Base-by-base conservation (phyloP, 2,888 invertebrate genomes). In the Galerucella calmariensis region DNA sequence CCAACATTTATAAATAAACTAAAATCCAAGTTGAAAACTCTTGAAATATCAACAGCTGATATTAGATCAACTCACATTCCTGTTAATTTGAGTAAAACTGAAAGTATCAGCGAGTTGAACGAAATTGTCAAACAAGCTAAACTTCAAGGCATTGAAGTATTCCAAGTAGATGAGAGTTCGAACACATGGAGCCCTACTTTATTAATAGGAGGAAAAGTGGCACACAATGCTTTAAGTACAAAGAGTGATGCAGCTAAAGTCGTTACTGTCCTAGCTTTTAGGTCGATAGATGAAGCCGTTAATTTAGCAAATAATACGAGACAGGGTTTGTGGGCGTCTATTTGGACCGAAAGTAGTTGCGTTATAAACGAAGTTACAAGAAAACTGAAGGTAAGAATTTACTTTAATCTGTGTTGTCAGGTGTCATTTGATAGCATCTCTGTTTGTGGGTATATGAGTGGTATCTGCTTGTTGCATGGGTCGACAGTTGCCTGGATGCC, bases 301-400 rank as follows among this genome's bases (percentile, higher is more conserved):
- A 82, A 86, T 51, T 84, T 91, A 63, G 89, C 89, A 35, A 91
- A 91, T 83, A 90, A 90, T 82, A 86, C 86, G 14, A 85, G 87
- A 58, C 89, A 88, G 81, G 89, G 89, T 6, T 83, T 89, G 10
- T 89, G 87, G 12, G 88, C 88, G 3, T 90, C 90, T 74, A 86
- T 91, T 41, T 91, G 91, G 90, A 88, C 90, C 2, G 90, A 91
- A 85, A 90, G 89, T 80, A 82, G 89, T 58, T 86, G 89, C 51
- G 81, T 90, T 27, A 88, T 89, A 2, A 84, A 90, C 80, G 91
- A 91, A 84, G 88, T 90, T 9, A 87, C 89, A 1, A 82, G 86
- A 62, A 86, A 87, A 80, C 80, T 91, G 20, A 87, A 90, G 81
- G 88, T 88, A 79, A 79, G 80, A 70, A 58, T 67, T 46, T 74